Evolutionary conservation across 1,140 invertebrate genomes (phyloP).

Genomic region (Apocrypta bakeri): DNA sequence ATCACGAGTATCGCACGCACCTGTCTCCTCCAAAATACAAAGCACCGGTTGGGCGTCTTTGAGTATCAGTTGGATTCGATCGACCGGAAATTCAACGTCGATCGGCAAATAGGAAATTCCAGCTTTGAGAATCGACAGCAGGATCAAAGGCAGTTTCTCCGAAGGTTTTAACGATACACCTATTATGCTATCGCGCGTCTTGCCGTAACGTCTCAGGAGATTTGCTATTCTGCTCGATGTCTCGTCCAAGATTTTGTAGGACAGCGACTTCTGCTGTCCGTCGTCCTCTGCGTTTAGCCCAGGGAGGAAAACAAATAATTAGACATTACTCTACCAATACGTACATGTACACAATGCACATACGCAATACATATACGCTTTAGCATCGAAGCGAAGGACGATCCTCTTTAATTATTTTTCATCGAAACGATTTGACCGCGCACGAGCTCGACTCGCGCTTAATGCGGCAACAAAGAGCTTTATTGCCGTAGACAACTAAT

Average conservation of each 20-base stretch:
- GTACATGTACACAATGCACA: no score
- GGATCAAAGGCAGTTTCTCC: conserved; percentile 79
- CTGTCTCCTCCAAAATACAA: conserved; percentile 78
- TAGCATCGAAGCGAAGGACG: background rate
- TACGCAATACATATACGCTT: no score
- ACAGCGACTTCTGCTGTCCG: background rate
- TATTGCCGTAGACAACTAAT: background rate
- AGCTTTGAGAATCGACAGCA: conserved; percentile 86
- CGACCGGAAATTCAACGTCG: conserved; percentile 83
- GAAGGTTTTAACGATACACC: conserved; percentile 86
- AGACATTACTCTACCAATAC: no score
- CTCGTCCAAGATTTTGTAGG: conserved; percentile 21
- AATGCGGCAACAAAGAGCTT: background rate
- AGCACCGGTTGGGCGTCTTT: conserved; percentile 83
- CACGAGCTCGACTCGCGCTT: no score
- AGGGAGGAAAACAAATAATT: no score
- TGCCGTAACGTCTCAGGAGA: conserved; percentile 57
- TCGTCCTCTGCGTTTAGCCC: background rate
- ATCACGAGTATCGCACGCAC: no score
- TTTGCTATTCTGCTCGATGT: conserved; percentile 28
- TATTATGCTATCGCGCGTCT: conserved; percentile 81
- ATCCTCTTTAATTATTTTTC: background rate
- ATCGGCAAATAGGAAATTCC: conserved; percentile 89
- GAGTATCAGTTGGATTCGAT: conserved; percentile 85
- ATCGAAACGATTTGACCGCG: no score